Conservation (phyloP, 2,797 vertebrate species). For the Hyperoplus lanceolatus region DNA sequence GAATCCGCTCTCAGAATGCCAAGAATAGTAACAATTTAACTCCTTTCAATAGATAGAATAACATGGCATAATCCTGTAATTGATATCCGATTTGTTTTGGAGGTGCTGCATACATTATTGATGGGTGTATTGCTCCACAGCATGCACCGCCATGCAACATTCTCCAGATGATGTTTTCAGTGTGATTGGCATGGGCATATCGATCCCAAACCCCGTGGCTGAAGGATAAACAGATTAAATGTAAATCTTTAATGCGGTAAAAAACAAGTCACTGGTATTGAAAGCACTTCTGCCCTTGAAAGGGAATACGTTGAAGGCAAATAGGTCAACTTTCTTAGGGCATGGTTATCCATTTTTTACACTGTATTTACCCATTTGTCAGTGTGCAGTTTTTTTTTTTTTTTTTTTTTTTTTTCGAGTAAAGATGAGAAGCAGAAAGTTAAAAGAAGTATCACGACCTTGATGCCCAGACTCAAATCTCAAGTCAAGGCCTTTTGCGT, state of each 20-base stretch:
- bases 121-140: constrained; percentile 21
- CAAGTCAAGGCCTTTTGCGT: too few species aligned
- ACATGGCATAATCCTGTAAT: constrained; percentile 50
- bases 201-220: constrained; percentile 18
- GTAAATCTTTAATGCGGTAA: constrained; percentile 3
- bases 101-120: constrained; percentile 21
- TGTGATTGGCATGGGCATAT: neutral
- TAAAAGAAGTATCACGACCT: too few species aligned
- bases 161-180: neutral
- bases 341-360: too few species aligned
- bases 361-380: too few species aligned
- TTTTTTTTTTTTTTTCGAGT: too few species aligned
- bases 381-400: too few species aligned
- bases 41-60: constrained; percentile 27
- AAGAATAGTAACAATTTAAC: constrained; percentile 52
- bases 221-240: neutral
- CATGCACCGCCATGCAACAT: constrained; percentile 9
- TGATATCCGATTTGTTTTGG: constrained; percentile 44
- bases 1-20: constrained; percentile 46
- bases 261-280: neutral
- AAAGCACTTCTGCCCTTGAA: too few species aligned
- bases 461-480: too few species aligned
- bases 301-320: too few species aligned
- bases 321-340: too few species aligned
- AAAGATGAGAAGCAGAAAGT: too few species aligned